phyloP scores from a whole-genome alignment of 1,140 invertebrate species.

The Atta cephalotes region DNA sequence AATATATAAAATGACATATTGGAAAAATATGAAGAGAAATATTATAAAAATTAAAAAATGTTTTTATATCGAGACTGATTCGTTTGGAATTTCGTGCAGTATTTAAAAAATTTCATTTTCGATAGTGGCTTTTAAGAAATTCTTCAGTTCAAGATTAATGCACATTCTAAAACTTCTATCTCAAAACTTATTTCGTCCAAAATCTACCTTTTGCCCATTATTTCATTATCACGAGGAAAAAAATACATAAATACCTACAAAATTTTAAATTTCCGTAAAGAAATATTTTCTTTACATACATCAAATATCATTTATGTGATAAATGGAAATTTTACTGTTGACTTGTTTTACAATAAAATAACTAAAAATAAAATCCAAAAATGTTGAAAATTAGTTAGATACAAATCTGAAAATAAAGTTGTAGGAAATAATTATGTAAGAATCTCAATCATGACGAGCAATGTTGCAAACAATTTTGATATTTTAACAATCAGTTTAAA shows the following conservation, averaged over 20 bases:
- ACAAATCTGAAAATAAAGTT: too few relatives aligned
- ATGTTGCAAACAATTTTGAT: too few relatives aligned
- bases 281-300: neutral
- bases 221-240: neutral
- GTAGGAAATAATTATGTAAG: too few relatives aligned
- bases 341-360: neutral
- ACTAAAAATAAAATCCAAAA: too few relatives aligned
- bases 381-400: too few relatives aligned
- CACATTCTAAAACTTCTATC: neutral
- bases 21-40: neutral
- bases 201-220: neutral
- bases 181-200: neutral
- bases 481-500: too few relatives aligned
- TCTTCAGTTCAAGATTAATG: neutral
- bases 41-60: neutral
- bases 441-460: too few relatives aligned
- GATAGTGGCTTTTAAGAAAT: neutral
- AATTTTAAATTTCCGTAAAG: neutral
- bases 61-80: neutral
- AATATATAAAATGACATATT: neutral
- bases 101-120: neutral
- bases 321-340: neutral
- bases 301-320: neutral
- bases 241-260: neutral
- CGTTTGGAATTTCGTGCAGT: neutral